Base-by-base conservation (phyloP, 37 sponge, comb jelly and placozoan species). In the Diacarnus erythraeanus region DNA sequence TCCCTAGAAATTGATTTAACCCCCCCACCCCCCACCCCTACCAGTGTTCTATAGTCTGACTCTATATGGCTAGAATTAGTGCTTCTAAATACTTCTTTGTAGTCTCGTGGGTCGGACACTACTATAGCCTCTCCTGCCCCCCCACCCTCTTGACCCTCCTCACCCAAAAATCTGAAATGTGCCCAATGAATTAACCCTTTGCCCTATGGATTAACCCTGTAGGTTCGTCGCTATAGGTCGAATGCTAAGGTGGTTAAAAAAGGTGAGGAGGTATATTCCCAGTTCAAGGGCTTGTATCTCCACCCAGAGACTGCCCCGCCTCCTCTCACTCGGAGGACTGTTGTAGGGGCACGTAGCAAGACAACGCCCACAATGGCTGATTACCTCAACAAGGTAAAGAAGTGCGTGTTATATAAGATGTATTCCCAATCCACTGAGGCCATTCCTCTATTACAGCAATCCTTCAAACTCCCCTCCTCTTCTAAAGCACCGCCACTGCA, bases 191-290 rank as follows among this genome's bases (percentile, higher is more conserved):
- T n/a, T n/a, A n/a, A n/a, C n/a, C n/a, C n/a, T n/a, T n/a, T n/a
- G n/a, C n/a, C n/a, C n/a, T n/a, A n/a, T n/a, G n/a, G n/a, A n/a
- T n/a, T n/a, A 22, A 42, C 37, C 0, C 2, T 38, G 0, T 37
- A 86, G 87, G 39, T 86, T 39, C 57, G 47, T 30, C 64, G 43
- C 1, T 86, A 80, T 64, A 54, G 42, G 20, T 34, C 59, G 40
- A 80, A 66, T 42, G n/a, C 26, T 20, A 47, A 65, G 3, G 76
- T 86, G 31, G 54, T 72, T 43, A 74, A 66, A 1, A 74, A 54
- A 36, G 87, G 80, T 3, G 69, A 80, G 23, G 76, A 86, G 68
- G 59, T 86, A 18, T 75, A 80, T 69, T 26, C 18, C 12, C 74
- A 67, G 33, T 30, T 86, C 39, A 74, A 79, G 76, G 72, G 41